Percentiles rank a stretch among this genome's conserved stretches.
Conservation (phyloP, 2,888 invertebrate species). For the Amphimallon solstitiale region DNA sequence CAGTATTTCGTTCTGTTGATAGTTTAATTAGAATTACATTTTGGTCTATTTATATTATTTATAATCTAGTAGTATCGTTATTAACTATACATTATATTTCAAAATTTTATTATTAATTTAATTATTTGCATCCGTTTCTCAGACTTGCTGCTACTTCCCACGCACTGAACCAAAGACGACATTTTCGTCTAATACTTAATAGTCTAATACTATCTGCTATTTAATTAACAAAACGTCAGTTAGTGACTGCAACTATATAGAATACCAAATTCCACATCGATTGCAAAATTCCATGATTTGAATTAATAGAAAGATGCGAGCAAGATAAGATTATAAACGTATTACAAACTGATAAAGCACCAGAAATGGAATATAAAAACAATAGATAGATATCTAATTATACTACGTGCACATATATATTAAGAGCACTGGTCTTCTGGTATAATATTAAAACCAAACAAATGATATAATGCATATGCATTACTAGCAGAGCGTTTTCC, state of each 20-base stretch:
- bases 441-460: constrained; percentile 39
- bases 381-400: not conserved
- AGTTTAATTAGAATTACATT: no score
- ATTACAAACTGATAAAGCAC: not conserved
- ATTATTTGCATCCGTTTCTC: no score
- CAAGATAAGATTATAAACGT: not conserved
- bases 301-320: not conserved
- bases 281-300: not conserved
- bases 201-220: no score
- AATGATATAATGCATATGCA: constrained; percentile 40
- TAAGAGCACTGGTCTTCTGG: not conserved
- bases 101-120: no score
- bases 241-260: not conserved
- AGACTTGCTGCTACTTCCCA: no score
- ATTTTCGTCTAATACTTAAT: no score
- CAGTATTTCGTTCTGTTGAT: no score
- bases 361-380: constrained; percentile 1
- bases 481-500: constrained; percentile 31
- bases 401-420: not conserved
- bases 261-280: not conserved
- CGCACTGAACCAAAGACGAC: no score
- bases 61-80: no score
- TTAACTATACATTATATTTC: no score
- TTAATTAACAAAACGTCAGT: no score
- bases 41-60: no score